Evolutionary conservation across 2,797 vertebrate species (phyloP).

Genomic region (Pseudomugil gertrudae): DNA sequence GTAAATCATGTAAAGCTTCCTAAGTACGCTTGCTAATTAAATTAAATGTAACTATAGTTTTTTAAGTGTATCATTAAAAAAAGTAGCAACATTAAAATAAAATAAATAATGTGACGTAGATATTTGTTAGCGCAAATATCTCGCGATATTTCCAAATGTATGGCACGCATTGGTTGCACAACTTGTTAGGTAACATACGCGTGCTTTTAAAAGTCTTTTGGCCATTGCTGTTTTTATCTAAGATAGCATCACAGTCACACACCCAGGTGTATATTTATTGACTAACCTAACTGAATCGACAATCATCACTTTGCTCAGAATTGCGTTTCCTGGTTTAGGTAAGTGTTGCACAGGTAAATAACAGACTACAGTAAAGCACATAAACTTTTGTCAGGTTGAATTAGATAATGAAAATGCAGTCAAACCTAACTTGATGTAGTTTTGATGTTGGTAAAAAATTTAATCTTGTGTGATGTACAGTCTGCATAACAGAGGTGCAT

Average conservation of each 20-base stretch:
- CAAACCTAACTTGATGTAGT: background rate
- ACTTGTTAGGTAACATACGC: slow-evolving; percentile 56
- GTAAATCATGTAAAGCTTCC: background rate
- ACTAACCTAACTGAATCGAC: background rate
- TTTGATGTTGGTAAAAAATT: background rate
- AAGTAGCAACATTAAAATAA: too few species aligned
- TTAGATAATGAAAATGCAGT: background rate
- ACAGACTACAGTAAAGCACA: background rate
- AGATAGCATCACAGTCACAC: background rate
- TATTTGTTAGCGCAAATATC: background rate
- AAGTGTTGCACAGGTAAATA: slow-evolving; percentile 10
- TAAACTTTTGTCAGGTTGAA: background rate
- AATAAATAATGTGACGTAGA: too few species aligned
- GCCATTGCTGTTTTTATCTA: fast-evolving
- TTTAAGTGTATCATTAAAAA: background rate
- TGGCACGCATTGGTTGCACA: slow-evolving; percentile 6
- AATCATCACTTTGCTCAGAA: background rate
- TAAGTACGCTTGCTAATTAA: background rate
- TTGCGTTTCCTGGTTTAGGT: slow-evolving; percentile 40
- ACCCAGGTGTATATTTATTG: background rate
- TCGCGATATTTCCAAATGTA: slow-evolving; percentile 41
- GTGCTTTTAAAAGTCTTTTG: background rate
- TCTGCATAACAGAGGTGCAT: background rate
- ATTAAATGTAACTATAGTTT: background rate
- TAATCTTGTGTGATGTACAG: background rate